These are phyloP conservation scores for Plestiodon gilberti DNA, from an alignment of 2,113 vertebrate species.

Conservation along the genomic window DNA sequence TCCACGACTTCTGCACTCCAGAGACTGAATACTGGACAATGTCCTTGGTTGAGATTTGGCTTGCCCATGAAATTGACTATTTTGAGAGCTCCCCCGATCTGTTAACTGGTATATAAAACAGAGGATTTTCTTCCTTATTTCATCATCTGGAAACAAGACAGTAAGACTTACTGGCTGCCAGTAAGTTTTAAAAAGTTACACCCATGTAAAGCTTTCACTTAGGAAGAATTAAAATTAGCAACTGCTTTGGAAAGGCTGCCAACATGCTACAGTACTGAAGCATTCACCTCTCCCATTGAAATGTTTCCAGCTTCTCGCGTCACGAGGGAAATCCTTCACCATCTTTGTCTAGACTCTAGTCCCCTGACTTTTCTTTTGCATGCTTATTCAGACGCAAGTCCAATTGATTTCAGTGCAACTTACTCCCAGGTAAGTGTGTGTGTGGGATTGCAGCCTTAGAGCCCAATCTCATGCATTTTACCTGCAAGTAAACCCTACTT, in stretches of 20 bases:
- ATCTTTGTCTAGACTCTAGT: constrained; percentile 59
- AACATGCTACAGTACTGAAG: constrained; percentile 30
- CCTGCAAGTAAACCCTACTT: no score
- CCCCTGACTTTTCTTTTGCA: constrained; percentile 32
- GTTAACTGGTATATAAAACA: constrained; percentile 42
- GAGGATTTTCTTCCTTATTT: constrained; percentile 38
- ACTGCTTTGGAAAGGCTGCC: constrained; percentile 38
- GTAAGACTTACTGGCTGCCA: constrained; percentile 49
- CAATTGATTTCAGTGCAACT: neutral
- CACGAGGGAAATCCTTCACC: constrained; percentile 38
- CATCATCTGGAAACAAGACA: constrained; percentile 50
- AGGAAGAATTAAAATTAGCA: constrained; percentile 60
- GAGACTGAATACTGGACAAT: neutral
- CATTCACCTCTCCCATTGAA: constrained; percentile 35
- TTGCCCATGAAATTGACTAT: neutral
- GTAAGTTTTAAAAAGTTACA: constrained; percentile 58
- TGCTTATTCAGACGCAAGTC: neutral
- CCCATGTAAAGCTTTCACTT: constrained; percentile 62
- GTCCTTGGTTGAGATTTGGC: neutral
- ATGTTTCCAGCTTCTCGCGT: constrained; percentile 22
- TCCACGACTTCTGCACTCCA: neutral
- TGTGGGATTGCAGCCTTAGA: neutral
- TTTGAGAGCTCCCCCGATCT: neutral
- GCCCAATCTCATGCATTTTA: no score
- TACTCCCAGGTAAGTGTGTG: neutral